These are phyloP conservation scores for Phrynocephalus vlangalii DNA, from an alignment of 2,797 vertebrate species.

Conservation along the genomic window DNA sequence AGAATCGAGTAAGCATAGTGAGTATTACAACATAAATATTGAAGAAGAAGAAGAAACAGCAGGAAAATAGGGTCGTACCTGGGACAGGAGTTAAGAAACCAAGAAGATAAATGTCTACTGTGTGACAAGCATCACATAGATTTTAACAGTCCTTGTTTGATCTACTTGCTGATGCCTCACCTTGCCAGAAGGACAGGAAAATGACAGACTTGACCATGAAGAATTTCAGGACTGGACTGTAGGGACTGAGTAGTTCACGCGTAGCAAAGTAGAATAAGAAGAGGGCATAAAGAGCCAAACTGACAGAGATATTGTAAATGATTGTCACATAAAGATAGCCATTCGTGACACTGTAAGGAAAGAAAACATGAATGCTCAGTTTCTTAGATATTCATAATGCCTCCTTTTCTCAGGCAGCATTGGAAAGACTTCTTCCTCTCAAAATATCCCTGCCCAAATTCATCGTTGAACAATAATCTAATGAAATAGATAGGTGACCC, in stretches of 20 bases:
- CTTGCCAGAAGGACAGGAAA: slow-evolving; percentile 99
- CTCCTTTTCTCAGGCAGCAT: neutral
- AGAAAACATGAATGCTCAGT: neutral
- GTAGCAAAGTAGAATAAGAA: slow-evolving; percentile 97
- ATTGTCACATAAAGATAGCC: slow-evolving; percentile 97
- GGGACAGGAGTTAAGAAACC: slow-evolving; percentile 27
- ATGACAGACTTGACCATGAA: slow-evolving; percentile 99
- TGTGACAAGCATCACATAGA: neutral
- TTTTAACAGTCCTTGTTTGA: slow-evolving; percentile 7
- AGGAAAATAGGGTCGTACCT: neutral
- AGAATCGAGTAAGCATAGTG: neutral
- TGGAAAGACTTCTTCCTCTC: neutral
- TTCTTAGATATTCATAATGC: slow-evolving; percentile 19
- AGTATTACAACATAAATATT: neutral
- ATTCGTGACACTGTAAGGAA: slow-evolving; percentile 84
- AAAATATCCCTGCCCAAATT: neutral
- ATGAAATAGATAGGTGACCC: neutral
- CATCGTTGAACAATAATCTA: neutral
- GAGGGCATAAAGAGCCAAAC: slow-evolving; percentile 94
- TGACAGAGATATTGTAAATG: slow-evolving; percentile 96
- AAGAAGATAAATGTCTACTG: neutral
- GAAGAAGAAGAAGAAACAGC: slow-evolving; percentile 25
- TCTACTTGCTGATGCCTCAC: slow-evolving; percentile 73
- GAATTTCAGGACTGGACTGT: slow-evolving; percentile 96
- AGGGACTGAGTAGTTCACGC: slow-evolving; percentile 91